Evolutionary conservation across 2,113 vertebrate species (phyloP).

Genomic region (Thinocorus orbignyianus): DNA sequence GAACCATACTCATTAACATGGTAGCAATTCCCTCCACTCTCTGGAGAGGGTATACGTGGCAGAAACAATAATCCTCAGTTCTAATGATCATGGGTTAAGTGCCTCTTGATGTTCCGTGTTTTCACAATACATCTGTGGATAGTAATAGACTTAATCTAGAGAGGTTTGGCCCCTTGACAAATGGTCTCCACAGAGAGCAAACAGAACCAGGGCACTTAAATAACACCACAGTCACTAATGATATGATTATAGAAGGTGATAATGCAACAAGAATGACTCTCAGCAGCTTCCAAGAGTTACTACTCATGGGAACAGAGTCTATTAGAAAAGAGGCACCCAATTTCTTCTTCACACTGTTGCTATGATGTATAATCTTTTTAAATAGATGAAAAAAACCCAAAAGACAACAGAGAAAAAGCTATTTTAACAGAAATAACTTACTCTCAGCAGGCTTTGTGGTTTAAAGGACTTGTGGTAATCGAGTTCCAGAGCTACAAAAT

Average conservation of each 20-base stretch:
- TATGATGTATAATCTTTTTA: neutral
- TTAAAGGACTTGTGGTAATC: neutral
- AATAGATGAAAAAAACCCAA: neutral
- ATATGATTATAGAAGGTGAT: constrained; percentile 52
- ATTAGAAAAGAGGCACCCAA: neutral
- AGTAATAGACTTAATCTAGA: neutral
- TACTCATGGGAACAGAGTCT: neutral
- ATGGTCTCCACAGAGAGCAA: constrained; percentile 20
- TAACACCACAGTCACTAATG: constrained; percentile 41
- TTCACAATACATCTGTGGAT: neutral
- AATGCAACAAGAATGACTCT: constrained; percentile 51
- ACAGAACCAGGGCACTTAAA: constrained; percentile 40
- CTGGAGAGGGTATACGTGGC: neutral
- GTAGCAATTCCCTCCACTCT: neutral
- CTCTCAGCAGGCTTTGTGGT: neutral
- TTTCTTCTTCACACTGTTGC: neutral
- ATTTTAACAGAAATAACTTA: neutral
- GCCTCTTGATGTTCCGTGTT: neutral
- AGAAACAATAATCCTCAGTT: constrained; percentile 4
- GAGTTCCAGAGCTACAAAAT: constrained; percentile 15
- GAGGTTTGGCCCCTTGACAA: constrained; percentile 30
- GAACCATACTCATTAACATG: neutral
- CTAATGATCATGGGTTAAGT: constrained; percentile 29
- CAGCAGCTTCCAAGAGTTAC: constrained; percentile 32
- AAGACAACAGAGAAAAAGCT: neutral